Evolutionary conservation across 2,888 invertebrate genomes (phyloP), one percentile per base, ranked within the genome.

Genomic region (Melieria omissa): DNA sequence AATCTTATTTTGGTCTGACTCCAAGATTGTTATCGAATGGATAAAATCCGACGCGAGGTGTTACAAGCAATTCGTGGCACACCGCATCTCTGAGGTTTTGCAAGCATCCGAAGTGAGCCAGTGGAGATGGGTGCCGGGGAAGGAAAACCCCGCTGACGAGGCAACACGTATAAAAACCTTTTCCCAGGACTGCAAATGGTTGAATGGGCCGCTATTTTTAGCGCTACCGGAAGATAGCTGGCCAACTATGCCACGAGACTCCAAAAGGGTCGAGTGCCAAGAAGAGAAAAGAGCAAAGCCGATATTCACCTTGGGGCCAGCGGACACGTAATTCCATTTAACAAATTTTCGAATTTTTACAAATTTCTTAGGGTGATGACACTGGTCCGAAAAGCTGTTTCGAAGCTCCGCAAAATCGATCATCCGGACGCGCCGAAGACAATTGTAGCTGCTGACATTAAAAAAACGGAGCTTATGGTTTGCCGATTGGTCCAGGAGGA

Each of bases 31-130:
- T 7, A 41, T 73, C 5, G 61, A 63, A 9, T 73, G 75, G 75
- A 70, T 74, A 12, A 61, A 44, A 66, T 70, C 72, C 42, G 75
- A 74, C 54, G n/a, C 60, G n/a, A 45, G 67, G 10, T 49, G 66
- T 12, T 75, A 73, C 63, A 73, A 75, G 9, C 71, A 71, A 14
- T 75, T 66, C 9, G 73, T 75, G 5, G 65, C 72, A 4, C 61
- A 71, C 58, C 55, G 73, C 5, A 65, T 71, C 10, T 42, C 55
- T 0, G 73, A 68, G 57, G 71, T 71, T 41, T 42, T 71, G 57
- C 72, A 71, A 29, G 47, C 47, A 4, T 49, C 69, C 4, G 14
- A 29, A 62, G 41, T 16, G 4, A 10, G 16, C 9, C n/a, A 63
- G 3, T 71, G 70, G 60, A 45, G 70, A 12, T 73, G 67, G 73